phyloP scores from a whole-genome alignment of 2,113 vertebrate species.

The Festucalex cinctus region DNA sequence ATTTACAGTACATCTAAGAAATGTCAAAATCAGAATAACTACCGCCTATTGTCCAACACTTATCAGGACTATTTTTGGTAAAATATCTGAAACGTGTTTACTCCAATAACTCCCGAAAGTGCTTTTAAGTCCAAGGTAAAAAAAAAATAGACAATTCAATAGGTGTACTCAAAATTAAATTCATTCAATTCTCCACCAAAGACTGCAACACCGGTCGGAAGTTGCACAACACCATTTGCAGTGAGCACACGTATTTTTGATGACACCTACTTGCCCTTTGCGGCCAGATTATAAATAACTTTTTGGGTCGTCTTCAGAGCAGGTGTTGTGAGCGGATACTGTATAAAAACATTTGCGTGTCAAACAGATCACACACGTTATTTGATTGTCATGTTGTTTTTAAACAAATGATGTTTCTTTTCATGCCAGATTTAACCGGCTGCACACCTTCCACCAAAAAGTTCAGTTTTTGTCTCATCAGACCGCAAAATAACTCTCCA shows the following conservation, averaged over 20 bases:
- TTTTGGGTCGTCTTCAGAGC: slow-evolving; percentile 21
- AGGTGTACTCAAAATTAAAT: no score
- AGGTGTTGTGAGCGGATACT: slow-evolving; percentile 29
- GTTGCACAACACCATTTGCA: slow-evolving; percentile 29
- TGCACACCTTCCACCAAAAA: neutral
- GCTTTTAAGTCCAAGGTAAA: no score
- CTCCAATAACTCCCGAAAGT: no score
- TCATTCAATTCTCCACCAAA: slow-evolving; percentile 1
- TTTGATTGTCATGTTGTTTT: neutral
- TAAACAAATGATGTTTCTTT: neutral
- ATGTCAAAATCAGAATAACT: no score
- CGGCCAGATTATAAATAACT: slow-evolving; percentile 53
- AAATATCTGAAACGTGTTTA: no score
- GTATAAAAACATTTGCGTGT: neutral
- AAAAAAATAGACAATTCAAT: no score
- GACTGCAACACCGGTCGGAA: slow-evolving; percentile 19
- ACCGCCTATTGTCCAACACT: no score
- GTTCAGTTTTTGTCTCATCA: neutral
- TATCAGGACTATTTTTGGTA: no score
- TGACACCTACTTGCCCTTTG: slow-evolving; percentile 39
- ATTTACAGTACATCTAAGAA: no score
- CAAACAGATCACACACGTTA: no score
- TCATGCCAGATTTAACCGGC: neutral
- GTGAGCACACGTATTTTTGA: slow-evolving; percentile 42
- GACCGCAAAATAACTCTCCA: no score